These are phyloP conservation scores for Xanthia togata DNA, from an alignment of 2,888 invertebrate genomes.

Conservation along the genomic window DNA sequence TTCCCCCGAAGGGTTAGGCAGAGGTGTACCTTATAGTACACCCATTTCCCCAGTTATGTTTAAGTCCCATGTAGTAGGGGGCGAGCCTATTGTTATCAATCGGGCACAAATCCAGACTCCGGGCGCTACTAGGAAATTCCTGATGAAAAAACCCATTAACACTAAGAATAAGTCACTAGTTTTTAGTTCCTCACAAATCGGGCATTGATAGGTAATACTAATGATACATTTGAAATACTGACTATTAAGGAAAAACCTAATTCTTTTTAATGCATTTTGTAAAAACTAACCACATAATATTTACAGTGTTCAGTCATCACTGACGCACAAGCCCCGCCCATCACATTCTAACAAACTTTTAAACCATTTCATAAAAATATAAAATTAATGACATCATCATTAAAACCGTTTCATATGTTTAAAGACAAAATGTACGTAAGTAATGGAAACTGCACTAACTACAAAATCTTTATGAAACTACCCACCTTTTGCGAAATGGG, in stretches of 20 bases:
- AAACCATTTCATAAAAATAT: constrained; percentile 50
- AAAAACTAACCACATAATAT: neutral
- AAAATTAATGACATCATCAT: constrained; percentile 67
- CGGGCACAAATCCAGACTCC: too few relatives aligned
- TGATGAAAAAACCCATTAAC: too few relatives aligned
- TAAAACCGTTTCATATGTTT: constrained; percentile 64
- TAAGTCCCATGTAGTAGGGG: too few relatives aligned
- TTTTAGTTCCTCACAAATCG: too few relatives aligned
- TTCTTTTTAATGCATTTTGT: neutral
- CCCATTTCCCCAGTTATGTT: too few relatives aligned
- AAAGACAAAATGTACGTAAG: constrained; percentile 62
- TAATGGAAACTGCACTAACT: constrained; percentile 61
- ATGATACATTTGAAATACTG: neutral
- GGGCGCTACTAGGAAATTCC: too few relatives aligned
- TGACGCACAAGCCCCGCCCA: constrained; percentile 9
- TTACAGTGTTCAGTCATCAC: neutral
- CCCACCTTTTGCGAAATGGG: constrained; percentile 73
- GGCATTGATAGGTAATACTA: too few relatives aligned
- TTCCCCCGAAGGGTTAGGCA: too few relatives aligned
- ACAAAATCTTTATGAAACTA: constrained; percentile 69
- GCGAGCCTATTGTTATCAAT: too few relatives aligned
- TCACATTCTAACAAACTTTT: constrained; percentile 34
- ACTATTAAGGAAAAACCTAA: neutral
- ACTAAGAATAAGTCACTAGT: too few relatives aligned
- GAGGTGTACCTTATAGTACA: too few relatives aligned